These are phyloP conservation scores for Pachycephala philippinensis DNA, from an alignment of 2,113 vertebrate genomes.

Conservation along the genomic window DNA sequence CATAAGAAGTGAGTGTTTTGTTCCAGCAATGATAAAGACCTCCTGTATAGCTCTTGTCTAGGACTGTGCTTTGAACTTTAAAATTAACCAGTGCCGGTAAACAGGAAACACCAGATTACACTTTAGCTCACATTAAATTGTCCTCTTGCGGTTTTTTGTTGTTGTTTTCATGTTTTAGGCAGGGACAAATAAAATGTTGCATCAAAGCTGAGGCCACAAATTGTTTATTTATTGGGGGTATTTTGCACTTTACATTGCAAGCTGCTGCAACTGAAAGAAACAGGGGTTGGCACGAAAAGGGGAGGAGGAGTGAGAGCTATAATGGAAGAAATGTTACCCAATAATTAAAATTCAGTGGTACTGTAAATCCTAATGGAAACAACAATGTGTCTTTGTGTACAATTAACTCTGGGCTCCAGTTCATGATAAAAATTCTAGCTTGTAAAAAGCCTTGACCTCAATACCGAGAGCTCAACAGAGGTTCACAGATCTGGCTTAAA, in stretches of 20 bases:
- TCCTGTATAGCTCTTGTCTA: constrained; percentile 39
- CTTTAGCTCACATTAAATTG: neutral
- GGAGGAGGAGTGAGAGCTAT: constrained; percentile 28
- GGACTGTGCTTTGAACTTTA: neutral
- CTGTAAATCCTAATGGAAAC: constrained; percentile 66
- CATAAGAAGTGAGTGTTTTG: constrained; percentile 14
- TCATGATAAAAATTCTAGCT: constrained; percentile 67
- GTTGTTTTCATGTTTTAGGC: neutral
- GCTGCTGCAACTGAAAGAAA: constrained; percentile 1
- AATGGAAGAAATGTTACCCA: constrained; percentile 66
- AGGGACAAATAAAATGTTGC: neutral
- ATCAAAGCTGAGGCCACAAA: neutral
- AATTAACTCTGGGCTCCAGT: constrained; percentile 69
- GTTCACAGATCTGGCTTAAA: constrained; percentile 54
- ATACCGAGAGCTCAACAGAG: constrained; percentile 54
- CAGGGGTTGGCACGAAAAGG: neutral
- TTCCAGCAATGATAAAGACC: constrained; percentile 35
- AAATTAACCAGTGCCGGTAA: neutral
- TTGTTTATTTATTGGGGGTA: constrained; percentile 1
- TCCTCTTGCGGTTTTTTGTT: neutral
- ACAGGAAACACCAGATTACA: constrained; percentile 25
- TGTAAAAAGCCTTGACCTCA: constrained; percentile 70
- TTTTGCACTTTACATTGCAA: constrained; percentile 21
- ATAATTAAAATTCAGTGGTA: constrained; percentile 71
- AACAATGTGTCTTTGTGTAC: constrained; percentile 72